Conservation (phyloP, 2,797 vertebrate species). For the Decapterus maruadsi region DNA sequence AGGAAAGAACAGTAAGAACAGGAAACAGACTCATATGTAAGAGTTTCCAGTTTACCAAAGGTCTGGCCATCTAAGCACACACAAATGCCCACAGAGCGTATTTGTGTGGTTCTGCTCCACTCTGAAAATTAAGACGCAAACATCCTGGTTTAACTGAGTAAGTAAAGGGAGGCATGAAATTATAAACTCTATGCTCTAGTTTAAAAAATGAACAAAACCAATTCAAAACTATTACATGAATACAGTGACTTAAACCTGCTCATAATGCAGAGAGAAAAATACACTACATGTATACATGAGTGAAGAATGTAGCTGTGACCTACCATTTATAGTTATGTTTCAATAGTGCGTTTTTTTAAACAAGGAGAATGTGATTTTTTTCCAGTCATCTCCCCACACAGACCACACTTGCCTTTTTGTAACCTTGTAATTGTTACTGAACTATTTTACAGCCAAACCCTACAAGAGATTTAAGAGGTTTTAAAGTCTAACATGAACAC, state of each 20-base stretch:
- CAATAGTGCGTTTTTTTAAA: conserved; percentile 13
- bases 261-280: not conserved
- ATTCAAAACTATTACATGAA: conserved; percentile 1
- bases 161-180: conserved; percentile 9
- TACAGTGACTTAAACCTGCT: not conserved
- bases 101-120: conserved; percentile 28
- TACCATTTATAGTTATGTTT: not conserved
- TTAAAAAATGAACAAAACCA: conserved; percentile 14
- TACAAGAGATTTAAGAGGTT: conserved; percentile 19
- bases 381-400: conserved; percentile 9
- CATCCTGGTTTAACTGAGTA: conserved; percentile 39
- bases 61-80: conserved; percentile 25
- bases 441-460: conserved; percentile 21
- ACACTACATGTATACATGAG: not conserved
- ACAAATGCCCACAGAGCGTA: conserved; percentile 23
- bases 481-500: conserved; percentile 41
- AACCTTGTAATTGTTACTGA: conserved; percentile 18
- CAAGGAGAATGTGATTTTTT: not conserved
- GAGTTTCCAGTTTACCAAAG: conserved; percentile 61
- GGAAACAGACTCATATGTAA: conserved; percentile 55
- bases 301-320: not conserved
- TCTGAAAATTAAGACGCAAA: conserved; percentile 34
- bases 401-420: not conserved
- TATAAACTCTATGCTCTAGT: not conserved
- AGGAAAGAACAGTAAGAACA: conserved; percentile 32